Evolutionary conservation across 1,140 invertebrate species (phyloP), one percentile per base, ranked within the genome.

Genomic region (Hypothenemus hampei): DNA sequence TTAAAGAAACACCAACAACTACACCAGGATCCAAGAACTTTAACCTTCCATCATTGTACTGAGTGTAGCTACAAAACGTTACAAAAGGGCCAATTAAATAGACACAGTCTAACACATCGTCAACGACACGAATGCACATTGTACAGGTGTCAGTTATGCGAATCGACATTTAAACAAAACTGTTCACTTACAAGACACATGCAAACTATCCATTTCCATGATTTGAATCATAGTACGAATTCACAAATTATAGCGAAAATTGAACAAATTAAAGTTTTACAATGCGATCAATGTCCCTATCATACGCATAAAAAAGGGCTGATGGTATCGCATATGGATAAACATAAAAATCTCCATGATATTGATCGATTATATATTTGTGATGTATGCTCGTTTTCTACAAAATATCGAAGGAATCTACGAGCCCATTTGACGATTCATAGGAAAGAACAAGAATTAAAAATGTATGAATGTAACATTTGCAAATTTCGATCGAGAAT

Each of bases 331-430:
- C 52, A 54, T 21, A 21, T 54, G 10, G 52, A 54, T 23, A 54
- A 54, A 18, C 52, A 54, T 26, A 54, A 47, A 54, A 21, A 54
- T 16, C 4, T 21, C 7, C 23, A 11, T 4, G 31, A 46, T 31
- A 5, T 44, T 4, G 15, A 4, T 11, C 21, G 15, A 15, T n/a
- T 53, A 11, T 54, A 46, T 19, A 54, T 45, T 29, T 54, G 52
- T 21, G 44, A 54, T 18, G 22, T 39, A 20, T 54, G 52, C 15
- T 19, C n/a, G 0, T 54, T 54, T 20, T 24, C 31, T 2, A 46
- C 52, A 2, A 54, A 54, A 23, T 54, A 54, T 21, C 18, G 52
- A 8, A 36, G 44, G 20, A 54, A 54, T 29, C 21, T 54, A 11
- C 40, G 41, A 11, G 40, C 31, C 20, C 52, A 54, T 15, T 46